A percentile compares a stretch with the other conserved stretches of the same genome.
Evolutionary conservation across 2,113 vertebrate genomes (phyloP).

Genomic region (Acinonyx jubatus): DNA sequence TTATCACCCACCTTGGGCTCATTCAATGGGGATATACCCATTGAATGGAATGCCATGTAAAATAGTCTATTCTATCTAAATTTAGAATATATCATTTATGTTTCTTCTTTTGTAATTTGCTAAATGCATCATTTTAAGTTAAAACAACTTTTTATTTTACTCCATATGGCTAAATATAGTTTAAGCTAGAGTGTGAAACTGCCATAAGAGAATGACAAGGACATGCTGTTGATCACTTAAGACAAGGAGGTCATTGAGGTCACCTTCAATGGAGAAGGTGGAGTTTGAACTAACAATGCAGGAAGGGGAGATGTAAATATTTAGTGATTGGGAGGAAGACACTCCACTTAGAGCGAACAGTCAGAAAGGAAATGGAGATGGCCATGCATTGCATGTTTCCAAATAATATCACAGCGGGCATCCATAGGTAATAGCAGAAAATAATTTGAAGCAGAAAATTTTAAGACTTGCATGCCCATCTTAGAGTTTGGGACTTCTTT

Average conservation of each 20-base stretch:
- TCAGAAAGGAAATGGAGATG: background rate
- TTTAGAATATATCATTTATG: background rate
- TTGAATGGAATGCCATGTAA: background rate
- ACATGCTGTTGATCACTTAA: background rate
- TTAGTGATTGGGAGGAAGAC: background rate
- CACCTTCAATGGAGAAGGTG: background rate
- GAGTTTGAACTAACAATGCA: background rate
- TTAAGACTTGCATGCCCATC: background rate
- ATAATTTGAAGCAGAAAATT: background rate
- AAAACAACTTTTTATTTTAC: background rate
- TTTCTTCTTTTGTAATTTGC: background rate
- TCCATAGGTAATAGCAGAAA: background rate
- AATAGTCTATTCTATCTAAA: background rate
- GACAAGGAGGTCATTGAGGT: background rate
- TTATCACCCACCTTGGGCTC: background rate
- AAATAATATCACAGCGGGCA: background rate
- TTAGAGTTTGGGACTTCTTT: background rate
- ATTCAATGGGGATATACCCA: background rate
- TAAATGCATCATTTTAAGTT: background rate
- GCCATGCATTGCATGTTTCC: fast-evolving
- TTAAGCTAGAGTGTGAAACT: background rate
- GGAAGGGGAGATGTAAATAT: background rate
- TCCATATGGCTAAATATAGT: background rate
- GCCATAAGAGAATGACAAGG: background rate
- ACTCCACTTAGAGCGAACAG: background rate